phyloP scores from a whole-genome alignment of 2,888 invertebrate species.

The Nyleta sp. region DNA sequence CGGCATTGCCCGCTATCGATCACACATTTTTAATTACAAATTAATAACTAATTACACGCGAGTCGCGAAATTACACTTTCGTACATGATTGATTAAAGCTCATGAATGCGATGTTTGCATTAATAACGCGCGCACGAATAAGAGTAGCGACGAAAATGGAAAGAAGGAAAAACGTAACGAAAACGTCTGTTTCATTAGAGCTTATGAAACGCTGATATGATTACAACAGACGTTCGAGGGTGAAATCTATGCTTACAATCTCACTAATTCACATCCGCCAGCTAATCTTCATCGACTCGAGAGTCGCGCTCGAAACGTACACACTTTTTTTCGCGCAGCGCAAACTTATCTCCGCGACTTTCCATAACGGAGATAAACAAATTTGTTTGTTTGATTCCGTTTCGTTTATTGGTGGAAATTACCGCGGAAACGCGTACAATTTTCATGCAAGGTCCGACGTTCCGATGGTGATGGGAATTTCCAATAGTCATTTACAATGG shows the following conservation, averaged over 20 bases:
- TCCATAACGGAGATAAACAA: constrained; percentile 26
- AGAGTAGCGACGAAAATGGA: constrained; percentile 47
- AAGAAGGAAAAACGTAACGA: constrained; percentile 53
- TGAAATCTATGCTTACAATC: constrained; percentile 76
- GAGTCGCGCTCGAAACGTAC: constrained; percentile 38
- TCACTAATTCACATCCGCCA: constrained; percentile 74
- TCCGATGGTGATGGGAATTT: too few species aligned
- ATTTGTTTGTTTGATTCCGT: constrained; percentile 23
- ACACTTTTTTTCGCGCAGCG: constrained; percentile 28
- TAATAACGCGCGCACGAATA: constrained; percentile 50
- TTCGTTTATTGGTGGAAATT: too few species aligned
- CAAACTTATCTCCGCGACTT: constrained; percentile 41
- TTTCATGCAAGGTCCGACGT: too few species aligned
- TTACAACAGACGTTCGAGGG: constrained; percentile 70
- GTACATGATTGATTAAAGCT: constrained; percentile 61
- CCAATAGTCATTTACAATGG: too few species aligned
- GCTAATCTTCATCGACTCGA: constrained; percentile 71
- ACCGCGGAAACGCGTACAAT: too few species aligned
- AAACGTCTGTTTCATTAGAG: constrained; percentile 63
- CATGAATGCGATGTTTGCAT: constrained; percentile 59
- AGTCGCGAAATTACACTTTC: constrained; percentile 55
- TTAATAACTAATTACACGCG: constrained; percentile 59
- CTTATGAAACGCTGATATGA: constrained; percentile 61
- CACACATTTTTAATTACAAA: constrained; percentile 51
- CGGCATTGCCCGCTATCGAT: constrained; percentile 32